Evolutionary conservation across 1,140 invertebrate species (phyloP).

Genomic region (Sitophilus oryzae): DNA sequence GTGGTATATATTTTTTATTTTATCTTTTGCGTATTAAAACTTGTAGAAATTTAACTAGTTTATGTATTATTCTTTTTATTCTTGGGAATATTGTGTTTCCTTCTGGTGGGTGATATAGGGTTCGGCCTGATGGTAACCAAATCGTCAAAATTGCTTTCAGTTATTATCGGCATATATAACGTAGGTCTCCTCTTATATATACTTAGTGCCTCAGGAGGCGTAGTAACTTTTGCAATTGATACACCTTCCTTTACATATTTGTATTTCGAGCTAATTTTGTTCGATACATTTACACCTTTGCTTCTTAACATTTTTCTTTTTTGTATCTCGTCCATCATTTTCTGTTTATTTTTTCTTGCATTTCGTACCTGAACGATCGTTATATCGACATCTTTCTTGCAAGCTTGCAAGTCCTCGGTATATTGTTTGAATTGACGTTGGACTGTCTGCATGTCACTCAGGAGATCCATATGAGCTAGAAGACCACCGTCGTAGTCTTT

Average conservation of each 20-base stretch:
- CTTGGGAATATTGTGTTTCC: neutral
- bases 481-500: neutral
- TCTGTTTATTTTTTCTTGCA: neutral
- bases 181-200: conserved; percentile 7
- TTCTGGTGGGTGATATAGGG: neutral
- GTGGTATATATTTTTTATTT: no score
- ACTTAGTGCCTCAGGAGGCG: neutral
- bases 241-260: no score
- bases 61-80: no score
- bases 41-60: no score
- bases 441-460: neutral
- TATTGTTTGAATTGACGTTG: neutral
- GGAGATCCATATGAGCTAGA: neutral
- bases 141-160: neutral
- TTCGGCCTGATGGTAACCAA: conserved; percentile 2
- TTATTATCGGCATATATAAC: conserved; percentile 6
- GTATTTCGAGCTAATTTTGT: no score
- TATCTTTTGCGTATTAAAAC: no score
- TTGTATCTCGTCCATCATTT: no score
- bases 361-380: neutral
- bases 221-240: no score
- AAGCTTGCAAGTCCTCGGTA: neutral
- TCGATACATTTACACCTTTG: no score
- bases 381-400: neutral
- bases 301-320: neutral